phyloP scores from a whole-genome alignment of 1,140 invertebrate genomes.

The Philopotamus ludificatus region DNA sequence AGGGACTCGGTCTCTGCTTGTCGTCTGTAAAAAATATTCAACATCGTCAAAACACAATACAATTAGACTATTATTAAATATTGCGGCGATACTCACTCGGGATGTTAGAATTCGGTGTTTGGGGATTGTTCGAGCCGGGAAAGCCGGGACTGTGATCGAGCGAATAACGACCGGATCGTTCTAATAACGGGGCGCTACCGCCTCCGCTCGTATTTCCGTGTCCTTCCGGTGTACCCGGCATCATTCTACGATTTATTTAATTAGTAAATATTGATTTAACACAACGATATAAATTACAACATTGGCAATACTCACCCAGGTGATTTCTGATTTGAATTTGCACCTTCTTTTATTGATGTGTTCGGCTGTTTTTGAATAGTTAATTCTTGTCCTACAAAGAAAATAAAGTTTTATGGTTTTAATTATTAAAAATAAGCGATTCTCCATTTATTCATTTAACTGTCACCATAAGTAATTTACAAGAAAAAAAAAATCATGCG shows the following conservation, averaged over 20 bases:
- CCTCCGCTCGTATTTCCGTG: slow-evolving; percentile 36
- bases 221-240: slow-evolving; percentile 55
- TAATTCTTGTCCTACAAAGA: slow-evolving; percentile 74
- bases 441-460: no score
- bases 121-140: slow-evolving; percentile 52
- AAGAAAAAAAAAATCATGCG: no score
- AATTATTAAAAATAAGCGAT: neutral
- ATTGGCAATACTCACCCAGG: slow-evolving; percentile 59
- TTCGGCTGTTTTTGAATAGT: slow-evolving; percentile 97
- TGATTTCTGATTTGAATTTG: slow-evolving; percentile 57
- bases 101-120: slow-evolving; percentile 50
- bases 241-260: slow-evolving; percentile 47
- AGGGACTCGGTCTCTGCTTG: slow-evolving; percentile 54
- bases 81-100: slow-evolving; percentile 35
- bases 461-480: no score
- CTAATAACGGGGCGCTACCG: slow-evolving; percentile 45
- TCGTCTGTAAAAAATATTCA: slow-evolving; percentile 45
- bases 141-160: slow-evolving; percentile 52
- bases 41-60: neutral
- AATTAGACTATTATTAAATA: neutral
- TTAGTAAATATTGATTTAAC: slow-evolving; percentile 1
- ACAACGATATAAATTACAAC: slow-evolving; percentile 14
- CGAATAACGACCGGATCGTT: slow-evolving; percentile 51
- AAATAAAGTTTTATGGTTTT: neutral
- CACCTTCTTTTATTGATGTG: slow-evolving; percentile 78